Conservation (phyloP, 2,113 vertebrate species). For the Poecile atricapillus region DNA sequence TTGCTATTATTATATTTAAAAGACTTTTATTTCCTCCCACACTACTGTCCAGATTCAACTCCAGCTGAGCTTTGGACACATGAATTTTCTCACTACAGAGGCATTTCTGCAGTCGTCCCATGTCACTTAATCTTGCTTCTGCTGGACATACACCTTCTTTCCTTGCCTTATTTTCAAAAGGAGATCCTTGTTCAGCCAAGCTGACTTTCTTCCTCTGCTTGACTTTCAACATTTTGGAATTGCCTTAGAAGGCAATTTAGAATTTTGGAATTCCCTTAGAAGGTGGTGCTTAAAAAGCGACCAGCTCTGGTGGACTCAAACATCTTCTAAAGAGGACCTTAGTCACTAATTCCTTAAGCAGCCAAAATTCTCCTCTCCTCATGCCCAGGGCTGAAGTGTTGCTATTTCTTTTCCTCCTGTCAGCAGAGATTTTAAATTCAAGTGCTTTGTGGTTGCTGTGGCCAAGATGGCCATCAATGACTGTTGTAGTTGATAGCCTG, state of each 20-base stretch:
- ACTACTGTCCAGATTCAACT: not conserved
- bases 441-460: accelerated
- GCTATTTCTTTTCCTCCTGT: not conserved
- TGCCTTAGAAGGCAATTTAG: too few relatives aligned
- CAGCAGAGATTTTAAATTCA: not conserved
- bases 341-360: not conserved
- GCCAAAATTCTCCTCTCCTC: not conserved
- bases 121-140: not conserved
- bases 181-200: not conserved
- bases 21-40: not conserved
- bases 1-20: not conserved
- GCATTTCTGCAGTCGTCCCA: not conserved
- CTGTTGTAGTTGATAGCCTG: too few relatives aligned
- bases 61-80: not conserved
- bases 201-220: not conserved
- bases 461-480: not conserved
- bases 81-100: not conserved
- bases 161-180: not conserved
- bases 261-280: not conserved
- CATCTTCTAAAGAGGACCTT: not conserved
- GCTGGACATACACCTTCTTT: not conserved
- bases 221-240: not conserved
- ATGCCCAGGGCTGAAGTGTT: not conserved
- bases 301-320: not conserved
- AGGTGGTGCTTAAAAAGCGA: not conserved